Base-by-base conservation (phyloP, 64 coral and sea anemone species). In the Hydrozoanthus tunicans region DNA sequence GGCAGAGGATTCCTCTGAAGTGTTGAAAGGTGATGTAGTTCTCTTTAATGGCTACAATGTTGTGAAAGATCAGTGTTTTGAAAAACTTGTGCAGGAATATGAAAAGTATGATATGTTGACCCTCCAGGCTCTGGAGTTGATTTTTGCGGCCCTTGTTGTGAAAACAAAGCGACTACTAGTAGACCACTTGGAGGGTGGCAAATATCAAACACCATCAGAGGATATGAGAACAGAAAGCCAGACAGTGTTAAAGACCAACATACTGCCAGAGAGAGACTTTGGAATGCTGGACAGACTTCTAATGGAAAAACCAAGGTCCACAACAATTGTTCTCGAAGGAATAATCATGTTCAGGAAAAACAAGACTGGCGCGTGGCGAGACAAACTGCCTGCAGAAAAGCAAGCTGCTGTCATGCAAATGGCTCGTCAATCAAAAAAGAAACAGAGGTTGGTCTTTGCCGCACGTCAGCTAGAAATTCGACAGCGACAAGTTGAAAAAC, bases 111-210 rank as follows among this genome's bases (percentile, higher is more conserved):
- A 84, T 84, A 20, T 56, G 5, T 53, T 84, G 17, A 84, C 81
- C 0, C 25, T 66, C 27, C 81, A 84, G 65, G 81, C 65, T 3
- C 62, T 84, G 0, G 81, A 84, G 20, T 70, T 84, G n/a, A 62
- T 84, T 66, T 84, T 84, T 25, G 81, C 61, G 56, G 25, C 81
- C 6, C 65, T 84, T 84, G 81, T 84, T 51, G 62, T 84, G 0
- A 84, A 66, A 51, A 84, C 81, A 63, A 84, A 70, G 12, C 81
- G 52, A 0, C 20, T 84, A 9, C 23, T 84, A 17, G 25, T 12
- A 66, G 81, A 84, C 81, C 81, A 84, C 25, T 15, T 84, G 9
- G 25, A 84, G 25, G 81, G 81, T 25, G 81, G 81, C 3, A 67
- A 84, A 20, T 65, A 84, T 84, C 51, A 66, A 51, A 15, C 4